Evolutionary conservation across 2,888 invertebrate genomes (phyloP).

Genomic region (Adineta ricciae): DNA sequence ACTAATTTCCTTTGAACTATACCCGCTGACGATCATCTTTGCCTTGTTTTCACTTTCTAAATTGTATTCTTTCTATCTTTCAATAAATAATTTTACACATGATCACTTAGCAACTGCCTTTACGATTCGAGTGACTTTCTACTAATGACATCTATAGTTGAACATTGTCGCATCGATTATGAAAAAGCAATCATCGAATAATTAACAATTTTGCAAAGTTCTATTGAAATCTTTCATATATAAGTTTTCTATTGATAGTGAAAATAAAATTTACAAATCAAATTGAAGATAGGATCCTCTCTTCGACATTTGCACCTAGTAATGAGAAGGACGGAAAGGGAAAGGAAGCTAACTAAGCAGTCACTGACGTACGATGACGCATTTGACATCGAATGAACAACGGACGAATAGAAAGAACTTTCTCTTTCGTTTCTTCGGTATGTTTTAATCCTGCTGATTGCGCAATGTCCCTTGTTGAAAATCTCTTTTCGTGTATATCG

Average conservation of each 20-base stretch:
- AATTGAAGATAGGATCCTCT: neutral
- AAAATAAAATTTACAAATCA: neutral
- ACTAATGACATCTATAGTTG: neutral
- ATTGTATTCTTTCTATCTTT: neutral
- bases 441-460: neutral
- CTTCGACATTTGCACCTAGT: too few relatives aligned
- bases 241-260: neutral
- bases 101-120: neutral
- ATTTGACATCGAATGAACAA: neutral
- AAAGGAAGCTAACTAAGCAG: too few relatives aligned
- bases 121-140: neutral
- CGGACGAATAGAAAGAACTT: neutral
- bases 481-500: neutral
- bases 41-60: neutral
- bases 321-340: neutral
- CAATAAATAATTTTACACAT: neutral
- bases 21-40: neutral
- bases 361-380: neutral
- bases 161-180: neutral
- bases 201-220: neutral
- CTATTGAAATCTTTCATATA: neutral
- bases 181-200: neutral
- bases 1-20: neutral
- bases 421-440: neutral
- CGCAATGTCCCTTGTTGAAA: neutral